Evolutionary conservation across 2,113 vertebrate genomes (phyloP), one percentile per base, ranked within the genome.

Genomic region (Tyto alba): DNA sequence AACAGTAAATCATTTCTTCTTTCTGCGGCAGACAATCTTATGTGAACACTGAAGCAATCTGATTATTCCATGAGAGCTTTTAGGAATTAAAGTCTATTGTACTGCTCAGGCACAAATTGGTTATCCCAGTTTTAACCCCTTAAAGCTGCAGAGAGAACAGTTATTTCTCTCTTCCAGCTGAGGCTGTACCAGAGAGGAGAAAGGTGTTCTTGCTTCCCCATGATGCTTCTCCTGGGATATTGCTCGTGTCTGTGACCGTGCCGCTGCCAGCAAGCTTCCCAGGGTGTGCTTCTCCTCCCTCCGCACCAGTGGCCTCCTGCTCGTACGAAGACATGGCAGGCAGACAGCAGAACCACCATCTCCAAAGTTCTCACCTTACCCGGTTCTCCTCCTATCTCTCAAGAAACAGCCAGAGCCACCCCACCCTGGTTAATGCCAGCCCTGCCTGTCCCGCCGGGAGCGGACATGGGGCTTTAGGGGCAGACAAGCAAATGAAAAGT

Each of bases 241-340:
- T 1, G 1, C 47, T 52, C 6, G 0, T 26, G 32, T 41, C 68
- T 6, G 50, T 0, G 16, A 38, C 22, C 2, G 0, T 5, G 63
- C 50, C 1, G 11, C 41, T 19, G 19, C 53, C 48, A 7, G 25
- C 10, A 21, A 45, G 15, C 41, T 40, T 36, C 36, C 41, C 25
- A 16, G 16, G 27, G 43, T 5, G 27, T 21, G 14, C 29, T 55
- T 20, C 45, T 76, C 68, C 48, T 71, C 41, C 4, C 36, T 8
- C 36, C 15, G 43, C 5, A 2, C 63, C 55, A 7, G 55, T 0
- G 14, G 40, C 34, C 13, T 23, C 30, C 80, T 34, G 48, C 36
- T 43, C 4, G 2, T 34, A 16, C 0, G 11, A 55, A 47, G 47
- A 53, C 71, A 5, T 0, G 8, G 55, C 79, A 41, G 21, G 15